phyloP scores from a whole-genome alignment of 2,113 vertebrate species.

The Actenoides lindsayi region DNA sequence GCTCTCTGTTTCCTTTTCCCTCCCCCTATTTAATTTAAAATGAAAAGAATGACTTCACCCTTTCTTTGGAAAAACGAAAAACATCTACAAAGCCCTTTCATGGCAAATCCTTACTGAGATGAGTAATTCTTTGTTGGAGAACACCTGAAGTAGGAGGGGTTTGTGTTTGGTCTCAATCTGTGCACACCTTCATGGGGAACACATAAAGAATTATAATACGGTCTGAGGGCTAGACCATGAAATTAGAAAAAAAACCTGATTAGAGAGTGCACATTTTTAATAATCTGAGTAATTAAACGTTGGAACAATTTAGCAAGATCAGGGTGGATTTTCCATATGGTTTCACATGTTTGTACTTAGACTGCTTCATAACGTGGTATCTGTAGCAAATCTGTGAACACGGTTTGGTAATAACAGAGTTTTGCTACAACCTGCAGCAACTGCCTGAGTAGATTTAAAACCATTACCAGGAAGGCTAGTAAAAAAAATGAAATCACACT shows the following conservation, averaged over 20 bases:
- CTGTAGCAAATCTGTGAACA: constrained; percentile 7
- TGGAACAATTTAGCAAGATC: neutral
- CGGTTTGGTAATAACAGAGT: neutral
- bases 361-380: neutral
- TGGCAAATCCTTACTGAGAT: neutral
- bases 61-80: neutral
- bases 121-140: neutral
- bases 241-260: neutral
- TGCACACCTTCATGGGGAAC: neutral
- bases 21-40: neutral
- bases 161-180: neutral
- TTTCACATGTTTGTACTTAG: constrained; percentile 28
- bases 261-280: neutral
- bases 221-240: neutral
- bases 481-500: neutral
- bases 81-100: neutral
- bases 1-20: neutral
- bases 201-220: neutral
- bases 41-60: neutral
- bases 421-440: constrained; percentile 25
- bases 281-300: constrained; percentile 25
- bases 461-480: neutral
- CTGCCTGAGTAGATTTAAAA: neutral
- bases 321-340: neutral
- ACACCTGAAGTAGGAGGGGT: neutral